Conservation (phyloP, 2,888 invertebrate species). For the Eupithecia vulgata region DNA sequence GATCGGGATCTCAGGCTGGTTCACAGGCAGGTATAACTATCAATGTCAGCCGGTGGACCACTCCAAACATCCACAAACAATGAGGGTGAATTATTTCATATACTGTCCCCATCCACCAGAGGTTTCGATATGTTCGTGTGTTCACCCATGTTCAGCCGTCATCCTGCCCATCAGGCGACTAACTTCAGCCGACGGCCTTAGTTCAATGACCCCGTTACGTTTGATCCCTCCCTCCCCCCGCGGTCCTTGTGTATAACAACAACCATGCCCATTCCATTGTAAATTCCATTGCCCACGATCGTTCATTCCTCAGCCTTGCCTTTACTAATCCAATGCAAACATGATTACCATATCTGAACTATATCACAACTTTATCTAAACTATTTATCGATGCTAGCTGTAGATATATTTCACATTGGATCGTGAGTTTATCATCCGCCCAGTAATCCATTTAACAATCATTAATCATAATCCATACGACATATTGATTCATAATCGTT, state of each 20-base stretch:
- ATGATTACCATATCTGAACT: constrained; percentile 28
- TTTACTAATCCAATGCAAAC: constrained; percentile 29
- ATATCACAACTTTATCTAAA: constrained; percentile 20
- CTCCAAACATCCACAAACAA: constrained; percentile 94
- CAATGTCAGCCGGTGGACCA: constrained; percentile 98
- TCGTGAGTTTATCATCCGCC: constrained; percentile 25
- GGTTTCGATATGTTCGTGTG: constrained; percentile 28
- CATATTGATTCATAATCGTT: constrained; percentile 21
- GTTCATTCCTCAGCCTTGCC: constrained; percentile 28
- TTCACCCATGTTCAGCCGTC: constrained; percentile 26
- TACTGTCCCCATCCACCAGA: constrained; percentile 44
- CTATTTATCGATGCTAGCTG: constrained; percentile 2
- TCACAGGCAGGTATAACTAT: constrained; percentile 96
- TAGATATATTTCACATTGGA: constrained; percentile 16
- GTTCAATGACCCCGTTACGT: constrained; percentile 10
- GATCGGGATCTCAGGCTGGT: constrained; percentile 96
- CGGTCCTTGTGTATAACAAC: constrained; percentile 28
- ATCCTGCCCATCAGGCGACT: constrained; percentile 26
- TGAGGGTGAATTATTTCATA: constrained; percentile 90
- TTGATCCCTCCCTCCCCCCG: constrained; percentile 10
- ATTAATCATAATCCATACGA: constrained; percentile 37
- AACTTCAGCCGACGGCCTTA: constrained; percentile 12
- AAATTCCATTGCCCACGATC: constrained; percentile 33
- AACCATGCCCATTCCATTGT: constrained; percentile 35
- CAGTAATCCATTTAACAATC: constrained; percentile 31